Evolutionary conservation across 2,888 invertebrate species (phyloP).

Genomic region (Tetranychus truncatus): DNA sequence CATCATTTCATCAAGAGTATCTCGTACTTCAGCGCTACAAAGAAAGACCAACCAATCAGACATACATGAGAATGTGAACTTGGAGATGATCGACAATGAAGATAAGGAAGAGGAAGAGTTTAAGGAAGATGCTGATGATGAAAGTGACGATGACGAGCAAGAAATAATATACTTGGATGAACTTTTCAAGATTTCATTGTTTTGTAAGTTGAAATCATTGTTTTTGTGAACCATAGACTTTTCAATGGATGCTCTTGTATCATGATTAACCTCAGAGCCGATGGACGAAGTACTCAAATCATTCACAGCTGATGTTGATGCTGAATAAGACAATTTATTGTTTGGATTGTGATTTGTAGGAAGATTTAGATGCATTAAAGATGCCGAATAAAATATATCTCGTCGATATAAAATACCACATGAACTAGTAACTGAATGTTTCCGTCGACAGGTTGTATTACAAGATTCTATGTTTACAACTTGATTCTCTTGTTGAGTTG

Average conservation of each 20-base stretch:
- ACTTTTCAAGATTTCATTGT: background rate
- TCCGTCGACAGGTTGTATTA: constrained; percentile 12
- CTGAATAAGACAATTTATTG: background rate
- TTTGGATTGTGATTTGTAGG: constrained; percentile 28
- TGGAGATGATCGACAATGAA: background rate
- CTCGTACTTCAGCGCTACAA: constrained; percentile 49
- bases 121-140: background rate
- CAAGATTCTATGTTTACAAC: background rate
- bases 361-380: constrained; percentile 34
- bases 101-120: background rate
- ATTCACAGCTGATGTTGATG: background rate
- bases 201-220: background rate
- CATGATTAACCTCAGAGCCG: constrained; percentile 20
- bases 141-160: background rate
- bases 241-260: background rate
- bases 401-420: constrained; percentile 61
- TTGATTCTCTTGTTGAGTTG: background rate
- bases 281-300: background rate
- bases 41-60: background rate
- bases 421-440: constrained; percentile 20
- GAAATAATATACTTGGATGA: background rate
- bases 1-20: constrained; percentile 48
- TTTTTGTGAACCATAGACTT: background rate
- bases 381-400: constrained; percentile 75
- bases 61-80: background rate